Base-by-base conservation (phyloP, 2,888 invertebrate species). In the Apodemia hepburni region DNA sequence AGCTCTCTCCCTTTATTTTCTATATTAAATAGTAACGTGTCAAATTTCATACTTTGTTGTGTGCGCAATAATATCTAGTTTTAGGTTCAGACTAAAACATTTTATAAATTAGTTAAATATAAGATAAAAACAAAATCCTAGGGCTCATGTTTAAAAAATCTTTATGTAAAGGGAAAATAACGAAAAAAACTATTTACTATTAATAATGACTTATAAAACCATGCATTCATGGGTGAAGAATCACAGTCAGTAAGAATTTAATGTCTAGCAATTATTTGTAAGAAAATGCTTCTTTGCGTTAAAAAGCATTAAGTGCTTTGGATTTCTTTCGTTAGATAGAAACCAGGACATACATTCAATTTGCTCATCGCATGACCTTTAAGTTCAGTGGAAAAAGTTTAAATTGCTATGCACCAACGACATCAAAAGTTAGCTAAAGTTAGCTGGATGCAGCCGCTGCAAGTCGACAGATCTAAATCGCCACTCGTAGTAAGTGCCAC, bases 401-500 rank as follows among this genome's bases (percentile, higher is more conserved):
- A 80, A 77, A 81, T 81, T 85, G 73, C 72, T 65, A 69, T 70
- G 77, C 67, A 60, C 61, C 65, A 70, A 66, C 63, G 72, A 71
- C 69, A 68, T 62, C 67, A 29, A 64, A 69, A 72, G 71, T 73
- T 66, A 68, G 70, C 61, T 63, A 65, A 75, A 79, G 77, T 81
- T 76, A 70, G 68, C 63, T 63, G 70, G 70, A 72, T 70, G 69
- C 67, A 70, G 66, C 66, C 65, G 75, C 71, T 72, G 74, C 66
- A 68, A 75, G 71, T 69, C 75, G 87, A 85, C 86, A 81, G 79
- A 84, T 87, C 78, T 86, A 87, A 87, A 88, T 89, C 87, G 83
- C 84, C 80, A 79, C 82, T 82, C 82, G 80, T 78, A 77, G 81
- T 81, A 81, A 85, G 84, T 82, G 84, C 82, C 81, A 82, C 80